Conservation (phyloP, 92 coral and sea anemone species). For the Siderastrea radians region DNA sequence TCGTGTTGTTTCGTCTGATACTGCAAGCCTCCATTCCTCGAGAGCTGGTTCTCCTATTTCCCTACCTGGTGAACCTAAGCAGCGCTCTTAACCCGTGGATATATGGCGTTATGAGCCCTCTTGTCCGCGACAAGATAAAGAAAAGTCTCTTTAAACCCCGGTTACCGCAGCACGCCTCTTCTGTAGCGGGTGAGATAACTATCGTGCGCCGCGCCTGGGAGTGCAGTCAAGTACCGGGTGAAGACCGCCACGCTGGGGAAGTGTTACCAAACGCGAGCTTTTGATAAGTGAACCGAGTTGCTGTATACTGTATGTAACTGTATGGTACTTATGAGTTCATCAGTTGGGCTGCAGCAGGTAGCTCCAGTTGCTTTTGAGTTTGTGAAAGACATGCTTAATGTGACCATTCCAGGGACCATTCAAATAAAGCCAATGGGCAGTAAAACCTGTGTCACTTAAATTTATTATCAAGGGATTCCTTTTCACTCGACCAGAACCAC, state of each 20-base stretch:
- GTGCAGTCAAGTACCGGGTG: neutral
- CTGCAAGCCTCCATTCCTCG: neutral
- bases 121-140: conserved; percentile 22
- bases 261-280: neutral
- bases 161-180: no score
- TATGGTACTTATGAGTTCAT: no score
- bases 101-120: conserved; percentile 21
- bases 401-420: no score
- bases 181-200: neutral
- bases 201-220: conserved; percentile 13
- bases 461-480: no score
- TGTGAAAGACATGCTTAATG: no score
- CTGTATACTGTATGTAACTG: no score
- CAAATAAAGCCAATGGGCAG: no score
- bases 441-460: no score
- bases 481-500: no score
- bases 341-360: no score
- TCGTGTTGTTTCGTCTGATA: conserved; percentile 8
- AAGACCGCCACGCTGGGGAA: neutral
- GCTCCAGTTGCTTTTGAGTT: no score
- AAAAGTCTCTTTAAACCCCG: neutral
- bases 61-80: neutral
- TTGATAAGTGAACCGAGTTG: neutral
- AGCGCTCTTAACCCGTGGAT: conserved; percentile 30
- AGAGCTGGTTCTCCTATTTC: neutral